Evolutionary conservation across 2,113 vertebrate genomes (phyloP).

Genomic region (Perca flavescens): DNA sequence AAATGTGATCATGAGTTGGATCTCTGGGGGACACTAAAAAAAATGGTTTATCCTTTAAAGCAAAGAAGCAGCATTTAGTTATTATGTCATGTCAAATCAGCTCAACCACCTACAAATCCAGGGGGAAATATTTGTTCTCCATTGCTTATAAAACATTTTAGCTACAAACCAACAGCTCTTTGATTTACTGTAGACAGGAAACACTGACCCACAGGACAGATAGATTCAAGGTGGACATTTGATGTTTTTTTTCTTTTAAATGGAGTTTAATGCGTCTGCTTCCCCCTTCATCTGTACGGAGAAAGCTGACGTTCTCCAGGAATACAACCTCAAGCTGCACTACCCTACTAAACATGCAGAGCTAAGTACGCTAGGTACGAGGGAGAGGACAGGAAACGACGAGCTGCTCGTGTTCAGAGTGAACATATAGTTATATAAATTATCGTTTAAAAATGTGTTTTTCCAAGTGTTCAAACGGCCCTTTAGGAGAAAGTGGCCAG

Average conservation of each 20-base stretch:
- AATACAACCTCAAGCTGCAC: background rate
- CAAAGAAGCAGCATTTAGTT: background rate
- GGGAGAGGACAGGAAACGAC: no score
- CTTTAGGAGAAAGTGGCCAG: background rate
- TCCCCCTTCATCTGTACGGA: background rate
- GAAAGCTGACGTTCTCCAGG: background rate
- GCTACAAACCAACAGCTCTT: background rate
- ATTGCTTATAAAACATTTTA: background rate
- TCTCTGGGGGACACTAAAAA: background rate
- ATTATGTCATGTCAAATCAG: background rate
- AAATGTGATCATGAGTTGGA: constrained; percentile 24
- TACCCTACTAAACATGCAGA: no score
- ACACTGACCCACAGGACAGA: background rate
- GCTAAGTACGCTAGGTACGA: no score
- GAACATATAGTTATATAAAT: background rate
- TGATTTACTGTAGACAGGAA: background rate
- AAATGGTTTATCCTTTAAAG: background rate
- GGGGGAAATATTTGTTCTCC: background rate
- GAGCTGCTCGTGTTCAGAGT: background rate
- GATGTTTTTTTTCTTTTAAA: background rate
- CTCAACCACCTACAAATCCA: background rate
- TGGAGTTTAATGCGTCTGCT: background rate
- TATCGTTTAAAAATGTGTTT: background rate
- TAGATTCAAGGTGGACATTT: background rate
- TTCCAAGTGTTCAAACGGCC: no score